Evolutionary conservation across 30 jellyfish, hydroid and myxozoan species (phyloP).

Genomic region (Hydractinia symbiolongicarpus): DNA sequence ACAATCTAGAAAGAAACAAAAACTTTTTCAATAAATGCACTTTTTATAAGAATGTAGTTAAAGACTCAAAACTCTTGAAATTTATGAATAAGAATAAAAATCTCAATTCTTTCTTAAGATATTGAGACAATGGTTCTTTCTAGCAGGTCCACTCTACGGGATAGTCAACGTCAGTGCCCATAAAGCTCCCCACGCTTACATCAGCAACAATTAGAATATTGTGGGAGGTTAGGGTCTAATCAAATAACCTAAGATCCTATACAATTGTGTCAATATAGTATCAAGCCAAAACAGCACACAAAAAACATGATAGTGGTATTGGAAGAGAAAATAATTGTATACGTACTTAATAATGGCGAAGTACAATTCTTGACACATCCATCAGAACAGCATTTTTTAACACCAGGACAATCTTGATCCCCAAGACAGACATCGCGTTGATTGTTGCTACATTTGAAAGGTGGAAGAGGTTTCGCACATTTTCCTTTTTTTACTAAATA

Average conservation of each 20-base stretch:
- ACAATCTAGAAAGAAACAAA: constrained; percentile 45
- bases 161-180: no score
- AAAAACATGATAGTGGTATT: no score
- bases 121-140: no score
- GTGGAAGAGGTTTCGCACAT: constrained; percentile 52
- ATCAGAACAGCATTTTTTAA: constrained; percentile 62
- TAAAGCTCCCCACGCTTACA: no score
- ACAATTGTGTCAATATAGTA: no score
- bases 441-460: constrained; percentile 25
- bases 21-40: background rate
- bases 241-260: no score
- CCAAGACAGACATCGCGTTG: constrained; percentile 42
- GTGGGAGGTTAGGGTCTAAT: no score
- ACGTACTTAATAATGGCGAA: constrained; percentile 66
- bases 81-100: background rate
- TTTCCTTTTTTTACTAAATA: constrained; percentile 68
- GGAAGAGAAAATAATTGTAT: background rate
- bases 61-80: background rate
- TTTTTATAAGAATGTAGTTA: background rate
- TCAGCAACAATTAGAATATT: no score
- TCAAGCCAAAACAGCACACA: no score
- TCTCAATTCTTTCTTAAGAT: background rate
- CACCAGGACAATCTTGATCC: constrained; percentile 52
- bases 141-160: no score
- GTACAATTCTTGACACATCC: constrained; percentile 69